Base-by-base conservation (phyloP, 64 coral and sea anemone genomes). In the Cladopsammia gracilis region DNA sequence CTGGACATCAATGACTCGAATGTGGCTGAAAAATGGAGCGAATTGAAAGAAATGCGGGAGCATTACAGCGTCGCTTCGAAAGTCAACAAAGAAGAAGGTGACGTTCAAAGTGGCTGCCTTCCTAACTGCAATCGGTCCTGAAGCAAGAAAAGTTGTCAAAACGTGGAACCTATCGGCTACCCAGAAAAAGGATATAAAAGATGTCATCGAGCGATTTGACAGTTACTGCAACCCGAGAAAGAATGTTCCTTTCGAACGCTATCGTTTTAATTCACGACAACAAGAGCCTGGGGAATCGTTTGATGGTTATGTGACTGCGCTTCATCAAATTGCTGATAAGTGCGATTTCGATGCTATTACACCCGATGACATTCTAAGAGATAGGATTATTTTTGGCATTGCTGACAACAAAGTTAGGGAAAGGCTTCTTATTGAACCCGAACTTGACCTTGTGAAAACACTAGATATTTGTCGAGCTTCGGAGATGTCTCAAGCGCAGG, bases 321-420 rank as follows among this genome's bases (percentile, higher is more conserved):
- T 91, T 0, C 60, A 72, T 64, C 19, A 92, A 47, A 19, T 92
- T 4, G 79, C 82, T 11, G 90, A 76, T 24, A 70, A 59, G 15
- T 92, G 90, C 49, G 71, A 76, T 19, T 92, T 92, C 11, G 82
- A 86, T 14, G 25, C 90, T 19, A 92, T 92, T n/a, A 86, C 42
- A 26, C 90, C 81, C 3, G 71, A 86, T 5, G 66, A 92, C 34
- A 92, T 85, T 43, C 13, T 92, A 51, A 46, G 81, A 49, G 81
- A 93, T 68, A 45, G 71, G 44, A 47, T 86, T 0, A 69, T 86
- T 24, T 93, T 93, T 78, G 72, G 70, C 34, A 93, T 93, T 70
- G 0, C 10, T 58, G 90, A 86, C 82, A 77, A 15, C 15, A 93
- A 85, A 42, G 82, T 86, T 45, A 64, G 72, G 66, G 90, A 93